Percentiles rank a stretch among this genome's conserved stretches.
These are phyloP conservation scores for Aphelocoma californica DNA, from an alignment of 2,797 vertebrate species.

Conservation along the genomic window DNA sequence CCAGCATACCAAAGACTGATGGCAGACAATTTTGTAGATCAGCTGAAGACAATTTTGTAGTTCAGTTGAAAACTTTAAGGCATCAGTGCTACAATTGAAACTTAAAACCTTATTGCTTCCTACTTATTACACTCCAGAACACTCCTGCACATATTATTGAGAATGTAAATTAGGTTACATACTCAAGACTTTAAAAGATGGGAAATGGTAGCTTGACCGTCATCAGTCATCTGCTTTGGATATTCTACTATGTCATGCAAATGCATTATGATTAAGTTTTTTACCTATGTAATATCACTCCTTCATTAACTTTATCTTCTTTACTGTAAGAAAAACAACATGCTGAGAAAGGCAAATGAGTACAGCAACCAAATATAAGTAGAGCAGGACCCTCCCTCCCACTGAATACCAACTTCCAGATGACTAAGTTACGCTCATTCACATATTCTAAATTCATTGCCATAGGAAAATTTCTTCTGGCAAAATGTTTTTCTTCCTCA, in stretches of 20 bases:
- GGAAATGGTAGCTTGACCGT: not conserved
- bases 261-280: not conserved
- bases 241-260: slow-evolving; percentile 17
- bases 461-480: not conserved
- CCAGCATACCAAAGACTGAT: not conserved
- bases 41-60: not conserved
- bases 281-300: not conserved
- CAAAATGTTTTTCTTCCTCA: not conserved
- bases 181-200: not conserved
- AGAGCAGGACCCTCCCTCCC: not conserved
- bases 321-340: not conserved
- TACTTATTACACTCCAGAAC: not conserved
- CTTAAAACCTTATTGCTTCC: not conserved
- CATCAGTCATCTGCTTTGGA: slow-evolving; percentile 2
- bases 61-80: not conserved
- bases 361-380: not conserved
- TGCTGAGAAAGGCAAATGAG: not conserved
- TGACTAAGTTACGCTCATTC: not conserved
- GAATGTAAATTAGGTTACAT: not conserved
- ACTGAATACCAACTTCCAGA: not conserved
- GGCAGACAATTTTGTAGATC: not conserved
- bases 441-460: not conserved
- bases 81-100: not conserved
- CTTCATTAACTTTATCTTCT: slow-evolving; percentile 22
- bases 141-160: not conserved